Conservation (phyloP, 2,113 vertebrate species). For the Tenebrosternarchus preto region DNA sequence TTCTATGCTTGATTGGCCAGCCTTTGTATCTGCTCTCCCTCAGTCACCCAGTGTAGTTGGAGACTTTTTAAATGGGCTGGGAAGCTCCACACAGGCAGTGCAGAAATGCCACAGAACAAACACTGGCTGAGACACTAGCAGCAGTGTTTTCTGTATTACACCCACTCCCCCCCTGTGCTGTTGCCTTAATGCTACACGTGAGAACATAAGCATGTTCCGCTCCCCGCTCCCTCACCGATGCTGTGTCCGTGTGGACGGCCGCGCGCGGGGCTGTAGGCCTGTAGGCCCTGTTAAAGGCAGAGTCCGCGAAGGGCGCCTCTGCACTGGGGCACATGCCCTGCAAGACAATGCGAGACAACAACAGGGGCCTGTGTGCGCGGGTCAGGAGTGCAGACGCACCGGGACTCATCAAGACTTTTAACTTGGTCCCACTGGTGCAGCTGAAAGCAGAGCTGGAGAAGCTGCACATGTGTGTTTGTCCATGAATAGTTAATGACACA, state of each 20-base stretch:
- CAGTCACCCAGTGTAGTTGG: neutral
- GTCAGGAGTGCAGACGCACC: neutral
- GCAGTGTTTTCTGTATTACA: conserved; percentile 13
- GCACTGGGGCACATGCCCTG: conserved; percentile 29
- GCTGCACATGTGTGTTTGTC: neutral
- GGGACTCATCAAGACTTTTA: too few relatives aligned
- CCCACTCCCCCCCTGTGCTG: neutral
- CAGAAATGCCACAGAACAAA: conserved; percentile 17
- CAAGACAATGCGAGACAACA: conserved; percentile 24
- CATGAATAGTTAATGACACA: conserved; percentile 35
- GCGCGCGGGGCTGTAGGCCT: neutral
- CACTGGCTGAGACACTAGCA: neutral
- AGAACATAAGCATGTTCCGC: neutral
- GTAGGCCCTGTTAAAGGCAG: neutral
- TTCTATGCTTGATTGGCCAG: neutral
- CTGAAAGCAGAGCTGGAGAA: neutral
- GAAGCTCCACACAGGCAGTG: neutral
- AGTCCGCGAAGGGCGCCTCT: neutral
- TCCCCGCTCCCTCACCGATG: neutral
- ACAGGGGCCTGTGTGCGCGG: neutral
- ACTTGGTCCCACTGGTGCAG: neutral
- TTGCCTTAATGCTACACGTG: neutral
- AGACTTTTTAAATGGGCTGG: neutral
- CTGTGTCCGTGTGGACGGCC: neutral
- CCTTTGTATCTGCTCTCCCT: neutral